phyloP scores from a whole-genome alignment of 1,140 invertebrate genomes.

The Teleogryllus occipitalis region DNA sequence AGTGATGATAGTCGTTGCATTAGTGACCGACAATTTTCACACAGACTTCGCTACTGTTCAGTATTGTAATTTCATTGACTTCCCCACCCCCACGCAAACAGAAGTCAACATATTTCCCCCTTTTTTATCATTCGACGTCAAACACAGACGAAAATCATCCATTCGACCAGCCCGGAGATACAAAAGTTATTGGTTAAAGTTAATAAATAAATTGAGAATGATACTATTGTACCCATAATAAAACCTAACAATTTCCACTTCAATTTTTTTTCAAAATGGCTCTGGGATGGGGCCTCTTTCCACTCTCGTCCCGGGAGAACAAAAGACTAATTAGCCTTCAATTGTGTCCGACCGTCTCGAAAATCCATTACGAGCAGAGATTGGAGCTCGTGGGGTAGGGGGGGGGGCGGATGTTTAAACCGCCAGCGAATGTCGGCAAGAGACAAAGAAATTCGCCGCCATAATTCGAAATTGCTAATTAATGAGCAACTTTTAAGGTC shows the following conservation, averaged over 20 bases:
- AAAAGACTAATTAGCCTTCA: background rate
- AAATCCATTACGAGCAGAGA: conserved; percentile 1
- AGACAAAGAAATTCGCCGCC: background rate
- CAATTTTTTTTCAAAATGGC: background rate
- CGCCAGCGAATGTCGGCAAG: background rate
- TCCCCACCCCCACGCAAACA: too few species aligned
- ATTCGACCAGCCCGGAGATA: background rate
- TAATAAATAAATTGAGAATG: background rate
- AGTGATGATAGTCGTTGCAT: too few species aligned
- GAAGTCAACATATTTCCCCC: too few species aligned
- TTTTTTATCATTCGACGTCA: too few species aligned
- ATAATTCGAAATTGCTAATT: background rate
- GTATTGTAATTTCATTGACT: too few species aligned
- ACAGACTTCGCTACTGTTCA: too few species aligned
- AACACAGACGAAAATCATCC: too few species aligned
- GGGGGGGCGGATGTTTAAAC: background rate
- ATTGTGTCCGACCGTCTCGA: background rate
- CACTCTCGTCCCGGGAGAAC: background rate
- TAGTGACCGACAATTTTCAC: too few species aligned
- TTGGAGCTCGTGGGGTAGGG: background rate
- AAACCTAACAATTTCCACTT: background rate
- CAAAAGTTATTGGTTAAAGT: background rate
- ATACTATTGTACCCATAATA: background rate
- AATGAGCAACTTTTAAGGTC: background rate
- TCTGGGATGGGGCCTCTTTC: background rate